Evolutionary conservation across 2,888 invertebrate species (phyloP).

Genomic region (Chymomyza caudatula): DNA sequence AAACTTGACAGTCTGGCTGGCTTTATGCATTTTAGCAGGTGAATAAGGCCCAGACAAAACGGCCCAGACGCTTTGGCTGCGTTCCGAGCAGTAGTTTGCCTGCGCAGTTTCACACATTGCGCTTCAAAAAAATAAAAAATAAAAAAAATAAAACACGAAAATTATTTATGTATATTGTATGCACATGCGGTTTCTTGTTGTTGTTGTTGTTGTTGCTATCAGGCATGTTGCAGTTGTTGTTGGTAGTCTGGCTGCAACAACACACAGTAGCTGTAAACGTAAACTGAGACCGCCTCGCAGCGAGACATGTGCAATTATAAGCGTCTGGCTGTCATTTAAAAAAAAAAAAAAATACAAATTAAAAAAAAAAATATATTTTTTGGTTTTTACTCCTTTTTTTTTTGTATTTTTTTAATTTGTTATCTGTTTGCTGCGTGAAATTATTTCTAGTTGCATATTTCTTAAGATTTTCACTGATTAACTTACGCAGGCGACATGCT

Average conservation of each 20-base stretch:
- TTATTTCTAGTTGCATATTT: not conserved
- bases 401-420: conserved; percentile 45
- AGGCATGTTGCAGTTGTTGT: conserved; percentile 10
- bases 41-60: conserved; percentile 47
- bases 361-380: not conserved
- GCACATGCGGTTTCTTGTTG: conserved; percentile 50
- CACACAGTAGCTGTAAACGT: conserved; percentile 51
- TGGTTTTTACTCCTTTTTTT: conserved; percentile 4
- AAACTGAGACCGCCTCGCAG: conserved; percentile 36
- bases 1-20: conserved; percentile 38
- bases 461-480: not conserved
- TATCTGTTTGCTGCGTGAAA: conserved; percentile 59
- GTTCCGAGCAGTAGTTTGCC: conserved; percentile 25
- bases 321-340: conserved; percentile 60
- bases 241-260: conserved; percentile 41
- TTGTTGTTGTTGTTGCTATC: not conserved
- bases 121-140: conserved; percentile 39
- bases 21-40: conserved; percentile 50
- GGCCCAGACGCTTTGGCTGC: conserved; percentile 50
- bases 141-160: conserved; percentile 5
- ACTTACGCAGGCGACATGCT: not conserved
- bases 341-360: conserved; percentile 47
- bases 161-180: conserved; percentile 67
- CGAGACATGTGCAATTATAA: conserved; percentile 55
- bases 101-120: conserved; percentile 66